Evolutionary conservation across 2,113 vertebrate species (phyloP).

Genomic region (Plecotus auritus): DNA sequence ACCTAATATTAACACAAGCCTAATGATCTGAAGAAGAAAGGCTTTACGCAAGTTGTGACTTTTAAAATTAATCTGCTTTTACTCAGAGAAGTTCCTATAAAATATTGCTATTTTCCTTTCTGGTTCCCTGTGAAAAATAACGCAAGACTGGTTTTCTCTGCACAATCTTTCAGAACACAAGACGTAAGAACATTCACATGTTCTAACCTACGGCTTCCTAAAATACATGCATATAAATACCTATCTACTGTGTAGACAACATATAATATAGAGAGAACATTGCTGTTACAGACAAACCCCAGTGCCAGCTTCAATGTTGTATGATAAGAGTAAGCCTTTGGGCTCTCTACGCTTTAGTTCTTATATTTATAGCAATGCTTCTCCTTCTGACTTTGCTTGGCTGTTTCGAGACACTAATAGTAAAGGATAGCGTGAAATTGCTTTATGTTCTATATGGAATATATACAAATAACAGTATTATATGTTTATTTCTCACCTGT

Average conservation of each 20-base stretch:
- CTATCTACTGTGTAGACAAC: neutral
- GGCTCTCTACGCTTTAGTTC: neutral
- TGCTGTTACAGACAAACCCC: neutral
- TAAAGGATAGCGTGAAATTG: neutral
- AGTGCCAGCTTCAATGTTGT: too few species aligned
- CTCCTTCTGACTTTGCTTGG: neutral
- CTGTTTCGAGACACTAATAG: neutral
- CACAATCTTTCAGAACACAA: neutral
- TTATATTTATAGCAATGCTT: neutral
- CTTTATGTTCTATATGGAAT: neutral
- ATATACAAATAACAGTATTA: neutral
- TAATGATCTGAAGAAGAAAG: neutral
- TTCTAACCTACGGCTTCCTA: neutral
- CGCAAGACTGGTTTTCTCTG: neutral
- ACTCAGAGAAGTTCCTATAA: neutral
- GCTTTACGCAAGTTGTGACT: constrained; percentile 2
- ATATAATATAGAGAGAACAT: neutral
- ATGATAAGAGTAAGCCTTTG: neutral
- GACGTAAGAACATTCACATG: neutral
- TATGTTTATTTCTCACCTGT: neutral
- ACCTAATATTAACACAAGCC: neutral
- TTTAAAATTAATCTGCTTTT: constrained; percentile 17
- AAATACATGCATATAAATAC: neutral
- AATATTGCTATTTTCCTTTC: constrained; percentile 21
- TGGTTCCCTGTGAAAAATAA: neutral